Conservation (phyloP, 53 echinoderm and acorn worm species). For the Patiria pectinifera region DNA sequence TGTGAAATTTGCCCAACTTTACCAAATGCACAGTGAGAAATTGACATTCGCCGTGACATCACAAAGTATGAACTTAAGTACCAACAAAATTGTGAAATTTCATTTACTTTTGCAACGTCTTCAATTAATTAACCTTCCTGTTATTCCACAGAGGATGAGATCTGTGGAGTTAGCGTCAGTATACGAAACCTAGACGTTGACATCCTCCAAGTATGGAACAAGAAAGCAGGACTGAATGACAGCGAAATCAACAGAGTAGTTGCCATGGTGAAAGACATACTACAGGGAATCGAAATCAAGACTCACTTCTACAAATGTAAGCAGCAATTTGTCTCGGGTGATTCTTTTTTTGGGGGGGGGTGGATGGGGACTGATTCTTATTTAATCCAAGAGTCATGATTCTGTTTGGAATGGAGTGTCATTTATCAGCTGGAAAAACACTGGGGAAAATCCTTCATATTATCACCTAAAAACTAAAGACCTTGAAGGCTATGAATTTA, state of each 20-base stretch:
- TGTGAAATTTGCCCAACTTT: no score
- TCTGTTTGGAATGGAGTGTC: no score
- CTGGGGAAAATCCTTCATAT: no score
- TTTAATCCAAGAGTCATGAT: no score
- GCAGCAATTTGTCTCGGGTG: not conserved
- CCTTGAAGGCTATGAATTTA: no score
- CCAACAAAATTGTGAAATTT: no score
- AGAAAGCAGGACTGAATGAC: conserved; percentile 66
- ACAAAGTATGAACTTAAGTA: no score
- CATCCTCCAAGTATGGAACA: conserved; percentile 94
- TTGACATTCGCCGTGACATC: no score
- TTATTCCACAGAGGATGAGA: conserved; percentile 81
- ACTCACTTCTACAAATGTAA: conserved; percentile 97
- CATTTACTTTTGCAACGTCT: not conserved
- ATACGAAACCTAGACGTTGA: conserved; percentile 83
- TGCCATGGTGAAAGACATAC: conserved; percentile 81
- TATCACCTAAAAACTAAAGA: no score
- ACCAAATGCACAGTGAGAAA: no score
- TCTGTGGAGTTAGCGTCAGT: conserved; percentile 97
- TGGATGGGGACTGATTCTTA: no score
- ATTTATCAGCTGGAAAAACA: no score
- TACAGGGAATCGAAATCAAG: conserved; percentile 85
- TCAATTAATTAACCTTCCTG: not conserved
- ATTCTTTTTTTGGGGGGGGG: not conserved
- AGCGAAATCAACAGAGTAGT: conserved; percentile 68